Base-by-base conservation (phyloP, 2,888 invertebrate genomes). In the Drosophila picticornis region DNA sequence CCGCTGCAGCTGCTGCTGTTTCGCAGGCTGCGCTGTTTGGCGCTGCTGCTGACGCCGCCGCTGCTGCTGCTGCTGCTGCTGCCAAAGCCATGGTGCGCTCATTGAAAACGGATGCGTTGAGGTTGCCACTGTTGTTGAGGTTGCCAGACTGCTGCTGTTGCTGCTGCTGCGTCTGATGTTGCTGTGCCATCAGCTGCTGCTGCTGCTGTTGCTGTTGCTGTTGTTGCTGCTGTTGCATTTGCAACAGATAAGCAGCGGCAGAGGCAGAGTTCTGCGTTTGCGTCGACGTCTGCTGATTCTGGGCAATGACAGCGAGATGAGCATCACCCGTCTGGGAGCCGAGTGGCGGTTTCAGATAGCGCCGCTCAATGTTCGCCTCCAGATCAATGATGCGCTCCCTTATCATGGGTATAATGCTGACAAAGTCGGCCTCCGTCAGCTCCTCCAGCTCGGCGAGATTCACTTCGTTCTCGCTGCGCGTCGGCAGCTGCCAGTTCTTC, bases 271-370 rank as follows among this genome's bases (percentile, higher is more conserved):
- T 77, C 91, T 94, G 92, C 2, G 92, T 92, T 63, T 92, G 92
- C 22, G 91, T 92, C 11, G 88, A 88, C 22, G 92, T 92, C 69
- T 94, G 94, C 77, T 93, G 93, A 70, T 93, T 93, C 82, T 93
- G 93, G 13, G 94, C 94, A 71, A 95, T 94, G n/a, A 95, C 95
- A 16, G 95, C 94, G 70, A 95, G 89, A 88, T 95, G 95, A 3
- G 95, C 95, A 91, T 96, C 95, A 6, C 95, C 95, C 11, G 95
- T 93, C 51, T 95, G 91, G 92, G 95, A 85, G 93, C 94, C 88
- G 67, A 99, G 94, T 51, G 99, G 99, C 69, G 98, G 98, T 93
- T 98, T 98, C 51, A 99, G 94, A 93, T 99, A 99, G 81, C 99
- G 94, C 83, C 98, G 94, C 93, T 99, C 99, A 62, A 99, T 97